Base-by-base conservation (phyloP, 1,140 invertebrate genomes). In the Agrilus planipennis region DNA sequence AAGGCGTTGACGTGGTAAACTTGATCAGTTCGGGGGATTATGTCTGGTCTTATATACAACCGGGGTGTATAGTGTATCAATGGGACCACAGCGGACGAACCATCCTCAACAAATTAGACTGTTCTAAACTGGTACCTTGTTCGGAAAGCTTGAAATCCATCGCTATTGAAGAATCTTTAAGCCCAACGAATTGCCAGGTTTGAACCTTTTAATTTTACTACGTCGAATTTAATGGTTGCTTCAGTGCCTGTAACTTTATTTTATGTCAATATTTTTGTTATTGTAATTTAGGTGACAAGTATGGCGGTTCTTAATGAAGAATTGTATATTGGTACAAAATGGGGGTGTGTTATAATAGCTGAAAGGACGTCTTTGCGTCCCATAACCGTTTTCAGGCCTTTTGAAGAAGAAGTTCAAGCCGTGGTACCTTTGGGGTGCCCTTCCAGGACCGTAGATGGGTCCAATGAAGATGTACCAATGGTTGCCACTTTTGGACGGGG, bases 81-180 rank as follows among this genome's bases (percentile, higher is more conserved):
- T 92, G 87, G 86, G 78, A 85, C 50, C 62, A 71, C 11, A 56
- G 61, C 18, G 70, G 69, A 0, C 73, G 77, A 46, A 67, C 63
- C 16, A 77, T 88, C 40, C 60, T 82, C 2, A 84, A 86, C 50
- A 82, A 86, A 49, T 64, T 94, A 31, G 89, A 94, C 62, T 91
- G 89, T 68, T 89, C 86, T 2, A 92, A 92, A 64, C 65, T 94
- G 37, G 79, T 85, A 35, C 89, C 89, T 11, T 91, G 88, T 56
- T 90, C 86, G 2, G 89, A 94, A 62, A 89, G 84, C 52, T 64
- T 94, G 11, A 85, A 89, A 53, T 90, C 88, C 10, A 91, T 92
- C 40, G 81, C 84, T 21, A 86, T 92, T 46, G 89, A 94, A 61
- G 86, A 91, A 53, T 81, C 84, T 56, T 68, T 89, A 0, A 84